phyloP scores from a whole-genome alignment of 2,888 invertebrate genomes.

The Cotesia congregata region DNA sequence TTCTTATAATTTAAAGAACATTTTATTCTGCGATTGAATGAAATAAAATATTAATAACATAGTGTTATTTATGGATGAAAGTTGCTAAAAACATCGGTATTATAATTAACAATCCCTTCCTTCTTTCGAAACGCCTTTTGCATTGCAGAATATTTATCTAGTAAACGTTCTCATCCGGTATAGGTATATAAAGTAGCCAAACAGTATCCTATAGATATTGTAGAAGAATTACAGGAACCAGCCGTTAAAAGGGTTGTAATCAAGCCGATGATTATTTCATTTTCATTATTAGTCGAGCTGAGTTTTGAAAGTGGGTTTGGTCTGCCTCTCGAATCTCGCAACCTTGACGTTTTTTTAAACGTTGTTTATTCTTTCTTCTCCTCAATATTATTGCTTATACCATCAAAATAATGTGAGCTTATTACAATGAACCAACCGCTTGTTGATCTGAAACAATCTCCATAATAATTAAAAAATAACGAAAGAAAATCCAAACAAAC shows the following conservation, averaged over 20 bases:
- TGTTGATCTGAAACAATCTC: not conserved
- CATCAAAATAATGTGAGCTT: not conserved
- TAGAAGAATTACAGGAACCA: conserved; percentile 3
- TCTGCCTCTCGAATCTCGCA: conserved; percentile 27
- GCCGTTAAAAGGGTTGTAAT: conserved; percentile 9
- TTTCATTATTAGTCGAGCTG: conserved; percentile 20
- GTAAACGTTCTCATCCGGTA: conserved; percentile 15
- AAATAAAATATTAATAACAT: not conserved
- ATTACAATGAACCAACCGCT: not conserved
- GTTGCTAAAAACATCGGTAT: not conserved
- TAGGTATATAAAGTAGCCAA: not conserved
- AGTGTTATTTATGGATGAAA: not conserved
- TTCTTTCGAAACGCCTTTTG: conserved; percentile 5
- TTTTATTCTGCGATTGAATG: not conserved
- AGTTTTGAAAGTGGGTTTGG: conserved; percentile 34
- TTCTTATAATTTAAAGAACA: not conserved
- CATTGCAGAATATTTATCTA: not conserved
- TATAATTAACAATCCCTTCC: conserved; percentile 9
- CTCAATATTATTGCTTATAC: conserved; percentile 2
- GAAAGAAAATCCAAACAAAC: not conserved
- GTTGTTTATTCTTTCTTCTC: conserved; percentile 4
- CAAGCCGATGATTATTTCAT: conserved; percentile 27
- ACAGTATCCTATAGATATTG: not conserved
- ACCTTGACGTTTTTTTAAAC: conserved; percentile 24
- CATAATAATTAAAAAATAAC: not conserved